These are phyloP conservation scores for Hemistola chrysoprasaria DNA, from an alignment of 2,888 invertebrate genomes.

Conservation along the genomic window DNA sequence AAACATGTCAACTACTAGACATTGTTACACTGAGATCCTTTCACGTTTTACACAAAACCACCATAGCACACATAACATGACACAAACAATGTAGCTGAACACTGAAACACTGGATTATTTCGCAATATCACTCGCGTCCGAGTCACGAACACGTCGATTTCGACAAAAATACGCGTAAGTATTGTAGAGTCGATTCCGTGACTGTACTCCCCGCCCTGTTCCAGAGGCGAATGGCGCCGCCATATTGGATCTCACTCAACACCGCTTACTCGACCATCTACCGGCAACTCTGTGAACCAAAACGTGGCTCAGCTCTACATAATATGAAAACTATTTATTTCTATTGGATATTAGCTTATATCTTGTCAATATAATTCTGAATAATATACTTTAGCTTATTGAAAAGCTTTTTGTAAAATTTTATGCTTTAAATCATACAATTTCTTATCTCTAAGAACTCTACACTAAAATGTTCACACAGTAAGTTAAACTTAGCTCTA, in stretches of 20 bases:
- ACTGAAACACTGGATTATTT: constrained; percentile 74
- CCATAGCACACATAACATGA: constrained; percentile 68
- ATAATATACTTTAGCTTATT: no score
- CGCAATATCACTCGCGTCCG: constrained; percentile 76
- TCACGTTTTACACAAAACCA: constrained; percentile 76
- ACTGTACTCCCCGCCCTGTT: constrained; percentile 82
- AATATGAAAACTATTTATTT: constrained; percentile 7
- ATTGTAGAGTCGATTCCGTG: constrained; percentile 72
- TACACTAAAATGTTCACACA: not conserved
- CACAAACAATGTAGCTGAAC: constrained; percentile 70
- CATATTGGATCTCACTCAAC: constrained; percentile 73
- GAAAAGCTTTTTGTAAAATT: no score
- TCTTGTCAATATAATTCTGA: no score
- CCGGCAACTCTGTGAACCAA: constrained; percentile 51
- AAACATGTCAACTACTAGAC: constrained; percentile 82
- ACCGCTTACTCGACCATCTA: constrained; percentile 62
- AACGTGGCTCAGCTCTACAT: constrained; percentile 24
- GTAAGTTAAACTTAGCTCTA: not conserved
- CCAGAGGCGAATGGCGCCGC: constrained; percentile 78
- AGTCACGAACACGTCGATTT: constrained; percentile 74
- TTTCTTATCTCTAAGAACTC: not conserved
- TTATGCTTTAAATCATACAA: no score
- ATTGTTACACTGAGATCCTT: constrained; percentile 80
- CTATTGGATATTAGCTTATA: constrained; percentile 2
- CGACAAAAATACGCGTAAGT: constrained; percentile 78